These are phyloP conservation scores for Coelopa frigida DNA, from an alignment of 1,140 invertebrate species.

Conservation along the genomic window DNA sequence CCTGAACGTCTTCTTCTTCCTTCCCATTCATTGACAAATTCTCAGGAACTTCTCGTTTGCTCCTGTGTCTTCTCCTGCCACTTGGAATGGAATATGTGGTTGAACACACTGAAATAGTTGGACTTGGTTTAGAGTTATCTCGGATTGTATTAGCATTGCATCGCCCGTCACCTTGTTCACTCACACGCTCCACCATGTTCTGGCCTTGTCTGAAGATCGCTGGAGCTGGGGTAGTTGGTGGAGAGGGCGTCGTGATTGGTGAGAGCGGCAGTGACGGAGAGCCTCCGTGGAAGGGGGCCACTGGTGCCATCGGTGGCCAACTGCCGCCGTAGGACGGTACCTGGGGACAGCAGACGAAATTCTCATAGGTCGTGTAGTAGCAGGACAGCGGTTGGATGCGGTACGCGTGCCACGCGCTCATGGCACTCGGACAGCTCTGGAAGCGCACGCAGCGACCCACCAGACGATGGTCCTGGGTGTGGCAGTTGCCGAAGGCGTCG, in stretches of 20 bases:
- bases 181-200: not conserved
- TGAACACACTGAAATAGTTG: no score
- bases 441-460: slow-evolving; percentile 18
- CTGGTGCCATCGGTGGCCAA: no score
- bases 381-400: slow-evolving; percentile 11
- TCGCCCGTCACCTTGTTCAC: not conserved
- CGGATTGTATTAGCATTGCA: no score
- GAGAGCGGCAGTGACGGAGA: no score
- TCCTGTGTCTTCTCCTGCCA: no score
- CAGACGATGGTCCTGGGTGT: slow-evolving; percentile 16
- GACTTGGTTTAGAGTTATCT: no score
- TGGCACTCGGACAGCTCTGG: slow-evolving; percentile 17
- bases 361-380: slow-evolving; percentile 5
- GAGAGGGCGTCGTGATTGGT: not conserved
- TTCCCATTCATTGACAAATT: not conserved
- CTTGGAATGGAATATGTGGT: no score
- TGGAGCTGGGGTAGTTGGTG: not conserved
- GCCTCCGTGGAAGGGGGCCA: no score
- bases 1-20: not conserved
- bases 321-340: slow-evolving; percentile 15
- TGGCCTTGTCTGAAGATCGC: not conserved
- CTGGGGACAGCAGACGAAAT: slow-evolving; percentile 23
- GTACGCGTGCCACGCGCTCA: slow-evolving; percentile 10
- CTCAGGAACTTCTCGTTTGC: not conserved
- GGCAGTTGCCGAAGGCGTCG: slow-evolving; percentile 18